Evolutionary conservation across 2,113 vertebrate species (phyloP), one percentile per base, ranked within the genome.

Genomic region (Prolemur simus): DNA sequence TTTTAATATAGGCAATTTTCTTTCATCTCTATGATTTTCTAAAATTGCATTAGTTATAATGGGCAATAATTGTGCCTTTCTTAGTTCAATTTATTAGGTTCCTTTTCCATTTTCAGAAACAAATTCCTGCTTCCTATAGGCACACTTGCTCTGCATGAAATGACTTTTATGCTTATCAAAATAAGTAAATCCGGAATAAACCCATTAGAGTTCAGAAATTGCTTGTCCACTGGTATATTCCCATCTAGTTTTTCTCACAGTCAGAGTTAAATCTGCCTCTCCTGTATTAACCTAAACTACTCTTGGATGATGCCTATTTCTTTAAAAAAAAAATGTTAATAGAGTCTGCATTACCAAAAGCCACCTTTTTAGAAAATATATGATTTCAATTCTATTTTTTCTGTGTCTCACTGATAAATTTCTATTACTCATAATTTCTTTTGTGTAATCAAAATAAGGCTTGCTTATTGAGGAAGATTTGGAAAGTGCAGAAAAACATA

Each of bases 91-190:
- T 69, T 96, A 89, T 89, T 37, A 58, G 6, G 18, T 82, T 45
- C 34, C 27, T 89, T 20, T 96, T 84, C 17, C 32, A 39, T 84
- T 82, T 96, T 86, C 81, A 84, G 64, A 64, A 83, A 47, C 74
- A 94, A 90, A 96, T 85, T 95, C 45, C 39, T 32, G 17, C 37
- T 84, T 95, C 21, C 76, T 87, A 37, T 2, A 90, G 69, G 66
- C 77, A 71, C 20, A 94, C 83, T 92, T 85, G 13, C 83, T 94
- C 81, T 90, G 74, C 47, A 27, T 76, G 77, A 90, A 80, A 69
- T 71, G 11, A 11, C 29, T 78, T 77, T 89, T 76, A 92, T 71
- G 52, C 92, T 96, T 37, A 73, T 87, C 56, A 76, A 69, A 90
- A 80, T 69, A 58, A 95, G 45, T 42, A 82, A 66, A 20, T 73